phyloP scores from a whole-genome alignment of 2,888 invertebrate species.

The Lochmaea capreae region DNA sequence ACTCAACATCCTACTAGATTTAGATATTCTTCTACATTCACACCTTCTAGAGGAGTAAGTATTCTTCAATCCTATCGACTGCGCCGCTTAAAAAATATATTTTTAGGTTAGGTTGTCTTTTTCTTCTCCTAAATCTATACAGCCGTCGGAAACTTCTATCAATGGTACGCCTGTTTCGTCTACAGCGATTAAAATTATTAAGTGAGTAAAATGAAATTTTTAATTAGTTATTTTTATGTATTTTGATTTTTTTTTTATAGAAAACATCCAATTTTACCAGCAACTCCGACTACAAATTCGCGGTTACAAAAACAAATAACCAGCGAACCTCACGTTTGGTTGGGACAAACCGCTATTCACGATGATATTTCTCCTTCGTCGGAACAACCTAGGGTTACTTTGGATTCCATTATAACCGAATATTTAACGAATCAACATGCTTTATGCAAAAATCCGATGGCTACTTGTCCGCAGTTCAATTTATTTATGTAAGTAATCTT shows the following conservation, averaged over 20 bases:
- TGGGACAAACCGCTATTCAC: conserved; percentile 45
- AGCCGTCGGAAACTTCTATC: conserved; percentile 27
- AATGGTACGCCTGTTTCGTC: conserved; percentile 38
- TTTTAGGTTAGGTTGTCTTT: conserved; percentile 52
- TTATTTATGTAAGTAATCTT: conserved; percentile 78
- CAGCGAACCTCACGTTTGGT: conserved; percentile 57
- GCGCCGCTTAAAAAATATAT: not conserved
- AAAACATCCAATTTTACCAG: conserved; percentile 44
- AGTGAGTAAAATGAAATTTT: conserved; percentile 40
- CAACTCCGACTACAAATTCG: conserved; percentile 56
- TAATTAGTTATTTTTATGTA: not conserved
- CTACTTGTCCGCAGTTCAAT: conserved; percentile 96
- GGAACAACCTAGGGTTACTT: conserved; percentile 70
- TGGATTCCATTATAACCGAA: conserved; percentile 95
- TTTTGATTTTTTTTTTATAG: conserved; percentile 23
- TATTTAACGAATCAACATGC: conserved; percentile 98
- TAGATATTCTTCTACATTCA: conserved; percentile 66
- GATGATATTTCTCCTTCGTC: conserved; percentile 53
- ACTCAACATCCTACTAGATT: conserved; percentile 64
- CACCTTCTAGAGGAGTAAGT: conserved; percentile 66
- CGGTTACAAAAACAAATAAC: conserved; percentile 69
- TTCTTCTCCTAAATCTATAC: conserved; percentile 47
- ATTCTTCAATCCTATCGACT: not conserved
- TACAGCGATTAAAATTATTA: conserved; percentile 53
- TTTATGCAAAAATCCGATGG: conserved; percentile 97